These are phyloP conservation scores for Mactra quadrangularis DNA, from an alignment of 1,140 invertebrate species.

Conservation along the genomic window DNA sequence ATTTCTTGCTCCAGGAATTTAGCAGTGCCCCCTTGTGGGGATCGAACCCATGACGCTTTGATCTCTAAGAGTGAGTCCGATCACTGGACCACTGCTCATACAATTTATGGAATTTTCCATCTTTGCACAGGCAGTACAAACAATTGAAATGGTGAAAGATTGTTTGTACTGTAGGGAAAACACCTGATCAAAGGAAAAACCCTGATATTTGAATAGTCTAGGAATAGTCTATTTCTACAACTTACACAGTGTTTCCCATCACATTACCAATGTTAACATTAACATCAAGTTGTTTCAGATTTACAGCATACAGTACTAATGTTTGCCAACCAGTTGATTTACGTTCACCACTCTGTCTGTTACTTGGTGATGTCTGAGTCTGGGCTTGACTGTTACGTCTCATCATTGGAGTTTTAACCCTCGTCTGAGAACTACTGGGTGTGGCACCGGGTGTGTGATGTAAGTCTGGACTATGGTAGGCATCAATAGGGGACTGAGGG, in stretches of 20 bases:
- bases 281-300: slow-evolving; percentile 96
- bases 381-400: slow-evolving; percentile 57
- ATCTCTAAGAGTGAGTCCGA: no score
- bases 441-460: slow-evolving; percentile 34
- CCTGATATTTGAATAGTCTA: no score
- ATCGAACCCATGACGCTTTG: no score
- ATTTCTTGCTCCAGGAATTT: no score
- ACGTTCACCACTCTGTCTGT: slow-evolving; percentile 12
- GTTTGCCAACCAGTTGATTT: slow-evolving; percentile 91
- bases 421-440: slow-evolving; percentile 34
- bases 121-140: no score
- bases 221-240: no score
- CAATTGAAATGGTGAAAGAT: no score
- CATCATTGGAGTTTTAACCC: slow-evolving; percentile 13
- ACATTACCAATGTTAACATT: slow-evolving; percentile 99
- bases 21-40: no score
- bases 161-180: no score
- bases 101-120: no score
- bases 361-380: not conserved
- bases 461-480: slow-evolving; percentile 26
- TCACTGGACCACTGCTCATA: no score
- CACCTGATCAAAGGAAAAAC: no score
- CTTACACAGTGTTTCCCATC: slow-evolving; percentile 96
- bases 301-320: slow-evolving; percentile 96
- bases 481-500: slow-evolving; percentile 69